These are phyloP conservation scores for Sisor rabdophorus DNA, from an alignment of 2,113 vertebrate genomes.

Conservation along the genomic window DNA sequence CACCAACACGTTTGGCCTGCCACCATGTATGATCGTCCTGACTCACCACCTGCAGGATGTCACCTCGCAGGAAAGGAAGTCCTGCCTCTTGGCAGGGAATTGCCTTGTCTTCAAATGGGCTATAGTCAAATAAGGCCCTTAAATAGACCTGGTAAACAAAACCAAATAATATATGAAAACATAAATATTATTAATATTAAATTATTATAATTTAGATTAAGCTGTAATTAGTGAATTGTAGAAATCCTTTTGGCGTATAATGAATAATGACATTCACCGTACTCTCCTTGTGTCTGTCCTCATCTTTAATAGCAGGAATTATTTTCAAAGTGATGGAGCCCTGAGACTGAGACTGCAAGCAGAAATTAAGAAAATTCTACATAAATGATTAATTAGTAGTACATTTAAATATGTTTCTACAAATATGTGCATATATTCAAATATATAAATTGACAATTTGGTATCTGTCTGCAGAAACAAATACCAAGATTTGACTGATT, in stretches of 20 bases:
- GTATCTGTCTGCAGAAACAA: slow-evolving; percentile 30
- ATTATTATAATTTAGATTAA: not conserved
- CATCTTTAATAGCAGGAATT: slow-evolving; percentile 87
- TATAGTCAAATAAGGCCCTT: slow-evolving; percentile 87
- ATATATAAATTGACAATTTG: not conserved
- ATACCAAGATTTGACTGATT: slow-evolving; percentile 94
- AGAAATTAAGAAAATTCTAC: not conserved
- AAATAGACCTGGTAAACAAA: slow-evolving; percentile 78
- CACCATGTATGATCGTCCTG: slow-evolving; percentile 91
- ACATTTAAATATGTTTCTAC: not conserved
- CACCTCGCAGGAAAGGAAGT: slow-evolving; percentile 80
- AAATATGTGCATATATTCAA: not conserved
- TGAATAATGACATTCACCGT: slow-evolving; percentile 68
- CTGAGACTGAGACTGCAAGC: slow-evolving; percentile 84
- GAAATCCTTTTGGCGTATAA: slow-evolving; percentile 8
- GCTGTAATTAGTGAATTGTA: not conserved
- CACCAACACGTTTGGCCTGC: slow-evolving; percentile 90
- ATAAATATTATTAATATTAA: too few species aligned
- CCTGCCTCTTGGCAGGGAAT: slow-evolving; percentile 94
- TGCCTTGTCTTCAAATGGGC: slow-evolving; percentile 87
- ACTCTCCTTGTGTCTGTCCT: slow-evolving; percentile 84
- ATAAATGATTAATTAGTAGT: not conserved
- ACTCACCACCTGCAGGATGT: slow-evolving; percentile 91
- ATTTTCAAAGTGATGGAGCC: slow-evolving; percentile 94
- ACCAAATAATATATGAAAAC: slow-evolving; percentile 16